These are phyloP conservation scores for Cheilosia grossa DNA, from an alignment of 2,888 invertebrate genomes.

Conservation along the genomic window DNA sequence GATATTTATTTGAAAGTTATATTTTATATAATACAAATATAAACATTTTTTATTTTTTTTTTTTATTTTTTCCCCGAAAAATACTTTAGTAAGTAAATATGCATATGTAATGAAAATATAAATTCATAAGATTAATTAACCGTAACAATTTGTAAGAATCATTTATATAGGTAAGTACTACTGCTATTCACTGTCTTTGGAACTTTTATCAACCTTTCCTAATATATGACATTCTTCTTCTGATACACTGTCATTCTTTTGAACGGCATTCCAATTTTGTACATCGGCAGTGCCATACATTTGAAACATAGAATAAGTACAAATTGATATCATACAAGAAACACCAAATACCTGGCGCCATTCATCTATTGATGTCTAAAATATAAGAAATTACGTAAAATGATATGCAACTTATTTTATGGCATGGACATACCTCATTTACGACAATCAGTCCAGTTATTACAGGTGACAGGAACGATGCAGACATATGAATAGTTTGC, in stretches of 20 bases:
- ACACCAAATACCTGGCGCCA: constrained; percentile 88
- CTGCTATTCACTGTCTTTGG: constrained; percentile 65
- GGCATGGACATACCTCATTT: constrained; percentile 84
- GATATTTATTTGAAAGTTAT: too few species aligned
- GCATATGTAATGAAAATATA: constrained; percentile 1
- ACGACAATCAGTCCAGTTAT: constrained; percentile 86
- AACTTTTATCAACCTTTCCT: constrained; percentile 66
- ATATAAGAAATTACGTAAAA: constrained; percentile 2
- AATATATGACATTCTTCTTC: constrained; percentile 77
- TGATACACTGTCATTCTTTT: constrained; percentile 51
- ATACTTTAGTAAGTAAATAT: not conserved
- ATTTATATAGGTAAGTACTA: constrained; percentile 29
- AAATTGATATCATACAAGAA: constrained; percentile 85
- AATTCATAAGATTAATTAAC: not conserved
- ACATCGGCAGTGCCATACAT: constrained; percentile 88
- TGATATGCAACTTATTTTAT: not conserved
- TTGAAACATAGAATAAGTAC: constrained; percentile 87
- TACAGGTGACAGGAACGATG: constrained; percentile 88
- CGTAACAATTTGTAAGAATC: constrained; percentile 19
- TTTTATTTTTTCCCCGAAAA: too few species aligned
- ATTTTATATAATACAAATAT: too few species aligned
- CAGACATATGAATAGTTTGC: constrained; percentile 91
- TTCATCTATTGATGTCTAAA: constrained; percentile 83
- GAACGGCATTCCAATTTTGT: constrained; percentile 81
- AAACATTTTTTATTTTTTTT: too few species aligned